Conservation (phyloP, 2,113 vertebrate species). For the Caracal caracal region DNA sequence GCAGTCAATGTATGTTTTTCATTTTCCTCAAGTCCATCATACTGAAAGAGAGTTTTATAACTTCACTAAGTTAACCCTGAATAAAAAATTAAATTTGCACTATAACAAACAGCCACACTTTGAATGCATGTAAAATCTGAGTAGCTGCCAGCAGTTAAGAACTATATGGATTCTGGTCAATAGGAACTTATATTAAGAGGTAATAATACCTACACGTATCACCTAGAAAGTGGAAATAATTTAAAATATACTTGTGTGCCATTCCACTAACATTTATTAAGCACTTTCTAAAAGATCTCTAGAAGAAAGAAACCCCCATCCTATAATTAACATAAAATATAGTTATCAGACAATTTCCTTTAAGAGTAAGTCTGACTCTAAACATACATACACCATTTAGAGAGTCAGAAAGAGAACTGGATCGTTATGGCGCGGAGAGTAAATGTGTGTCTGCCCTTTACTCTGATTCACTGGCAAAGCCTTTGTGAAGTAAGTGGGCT, state of each 20-base stretch:
- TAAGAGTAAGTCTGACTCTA: neutral
- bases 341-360: neutral
- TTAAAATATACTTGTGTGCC: neutral
- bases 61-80: constrained; percentile 1
- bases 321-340: constrained; percentile 17
- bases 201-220: neutral
- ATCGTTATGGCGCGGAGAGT: neutral
- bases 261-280: constrained; percentile 35
- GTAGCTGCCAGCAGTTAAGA: neutral
- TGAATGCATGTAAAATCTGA: neutral
- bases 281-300: neutral
- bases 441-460: neutral
- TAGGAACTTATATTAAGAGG: neutral
- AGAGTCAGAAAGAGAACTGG: constrained; percentile 10
- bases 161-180: neutral
- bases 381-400: neutral
- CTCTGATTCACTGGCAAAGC: constrained; percentile 22
- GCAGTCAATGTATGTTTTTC: neutral
- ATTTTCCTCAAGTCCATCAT: neutral
- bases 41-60: constrained; percentile 32
- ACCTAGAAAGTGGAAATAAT: constrained; percentile 21
- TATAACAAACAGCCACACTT: constrained; percentile 26
- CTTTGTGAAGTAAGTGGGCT: neutral
- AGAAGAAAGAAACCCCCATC: neutral
- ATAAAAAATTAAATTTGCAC: constrained; percentile 11